Conservation (phyloP, 64 coral and sea anemone species). For the Montipora cactus region DNA sequence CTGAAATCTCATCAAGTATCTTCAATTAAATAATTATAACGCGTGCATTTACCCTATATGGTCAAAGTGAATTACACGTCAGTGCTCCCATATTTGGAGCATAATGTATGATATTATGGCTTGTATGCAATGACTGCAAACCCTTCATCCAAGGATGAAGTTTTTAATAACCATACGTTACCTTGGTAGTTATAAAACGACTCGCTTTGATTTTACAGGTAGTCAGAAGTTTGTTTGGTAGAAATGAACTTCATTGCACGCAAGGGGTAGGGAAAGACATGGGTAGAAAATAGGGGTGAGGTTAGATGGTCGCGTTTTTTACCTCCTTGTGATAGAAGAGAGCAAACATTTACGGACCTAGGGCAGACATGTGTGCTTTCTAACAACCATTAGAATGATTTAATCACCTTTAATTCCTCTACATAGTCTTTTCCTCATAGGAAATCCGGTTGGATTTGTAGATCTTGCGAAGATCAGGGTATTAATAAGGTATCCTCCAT, state of each 20-base stretch:
- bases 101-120: too few species aligned
- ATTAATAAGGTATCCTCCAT: neutral
- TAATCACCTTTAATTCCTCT: neutral
- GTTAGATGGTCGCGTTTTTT: neutral
- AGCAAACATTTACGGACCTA: neutral
- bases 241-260: neutral
- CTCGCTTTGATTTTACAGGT: too few species aligned
- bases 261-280: neutral
- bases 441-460: conserved; percentile 24
- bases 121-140: too few species aligned
- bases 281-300: neutral
- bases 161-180: too few species aligned
- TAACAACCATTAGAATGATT: neutral
- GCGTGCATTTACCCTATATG: too few species aligned
- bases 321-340: neutral
- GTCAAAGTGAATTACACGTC: too few species aligned
- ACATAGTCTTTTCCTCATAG: conserved; percentile 24
- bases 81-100: too few species aligned
- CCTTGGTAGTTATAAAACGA: too few species aligned
- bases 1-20: too few species aligned
- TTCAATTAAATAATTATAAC: too few species aligned
- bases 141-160: too few species aligned
- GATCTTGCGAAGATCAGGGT: neutral
- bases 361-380: neutral
- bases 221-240: too few species aligned